A percentile compares a stretch with the other conserved stretches of the same genome.
Evolutionary conservation across 2,888 invertebrate species (phyloP).

Genomic region (Hyalella azteca): DNA sequence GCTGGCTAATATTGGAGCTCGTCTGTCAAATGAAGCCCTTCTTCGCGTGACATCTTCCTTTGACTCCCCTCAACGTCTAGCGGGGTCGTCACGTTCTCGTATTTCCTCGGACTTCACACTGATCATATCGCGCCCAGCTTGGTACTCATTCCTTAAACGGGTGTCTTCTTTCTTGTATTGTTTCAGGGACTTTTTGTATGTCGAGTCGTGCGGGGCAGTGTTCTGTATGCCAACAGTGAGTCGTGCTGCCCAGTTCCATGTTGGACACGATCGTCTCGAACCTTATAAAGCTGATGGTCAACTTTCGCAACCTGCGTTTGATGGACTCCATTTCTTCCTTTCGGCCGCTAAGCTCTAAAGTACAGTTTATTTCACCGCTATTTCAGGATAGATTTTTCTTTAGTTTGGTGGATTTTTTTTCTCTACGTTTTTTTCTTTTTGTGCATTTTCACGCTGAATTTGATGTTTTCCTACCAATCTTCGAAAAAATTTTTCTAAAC

Average conservation of each 20-base stretch:
- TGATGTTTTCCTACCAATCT: no score
- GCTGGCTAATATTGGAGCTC: not conserved
- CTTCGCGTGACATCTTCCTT: constrained; percentile 1
- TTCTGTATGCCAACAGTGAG: constrained; percentile 9
- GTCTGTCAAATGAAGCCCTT: not conserved
- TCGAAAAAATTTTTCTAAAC: no score
- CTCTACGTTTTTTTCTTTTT: no score
- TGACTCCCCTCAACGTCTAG: not conserved
- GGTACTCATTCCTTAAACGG: not conserved
- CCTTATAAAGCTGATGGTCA: constrained; percentile 8
- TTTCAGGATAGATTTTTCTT: no score
- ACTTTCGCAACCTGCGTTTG: not conserved
- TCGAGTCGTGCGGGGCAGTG: not conserved
- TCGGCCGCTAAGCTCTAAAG: no score
- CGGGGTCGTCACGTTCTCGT: not conserved
- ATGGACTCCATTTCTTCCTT: not conserved
- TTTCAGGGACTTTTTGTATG: not conserved
- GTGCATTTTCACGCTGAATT: no score
- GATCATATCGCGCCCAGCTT: not conserved
- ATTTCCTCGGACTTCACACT: not conserved
- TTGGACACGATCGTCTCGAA: not conserved
- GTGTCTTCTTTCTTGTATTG: not conserved
- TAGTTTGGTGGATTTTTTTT: no score
- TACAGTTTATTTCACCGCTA: no score
- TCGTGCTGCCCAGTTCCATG: not conserved